A percentile compares a stretch with the other conserved stretches of the same genome.
These are phyloP conservation scores for Apteryx mantelli DNA, from an alignment of 2,113 vertebrate genomes.

Conservation along the genomic window DNA sequence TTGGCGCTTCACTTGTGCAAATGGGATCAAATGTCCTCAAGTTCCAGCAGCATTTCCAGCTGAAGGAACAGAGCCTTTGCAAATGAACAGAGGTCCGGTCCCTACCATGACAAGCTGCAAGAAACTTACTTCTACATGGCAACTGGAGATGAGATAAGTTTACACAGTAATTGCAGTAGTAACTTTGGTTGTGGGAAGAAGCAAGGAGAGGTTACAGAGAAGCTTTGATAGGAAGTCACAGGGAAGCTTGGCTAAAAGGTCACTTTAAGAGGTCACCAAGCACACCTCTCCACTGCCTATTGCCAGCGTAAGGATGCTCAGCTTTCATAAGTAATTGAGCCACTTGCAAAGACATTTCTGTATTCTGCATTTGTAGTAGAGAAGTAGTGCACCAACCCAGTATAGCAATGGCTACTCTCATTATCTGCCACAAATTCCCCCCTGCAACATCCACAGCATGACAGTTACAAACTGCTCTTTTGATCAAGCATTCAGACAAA, in stretches of 20 bases:
- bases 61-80: background rate
- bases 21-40: background rate
- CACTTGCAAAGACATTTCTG: background rate
- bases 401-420: background rate
- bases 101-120: background rate
- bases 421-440: background rate
- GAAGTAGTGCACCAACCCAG: background rate
- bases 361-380: background rate
- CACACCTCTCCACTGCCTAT: background rate
- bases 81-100: background rate
- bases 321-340: background rate
- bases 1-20: background rate
- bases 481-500: background rate
- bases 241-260: background rate
- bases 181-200: background rate
- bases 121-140: background rate
- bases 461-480: background rate
- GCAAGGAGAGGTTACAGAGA: background rate
- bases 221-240: background rate
- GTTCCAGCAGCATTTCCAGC: background rate
- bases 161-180: background rate
- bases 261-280: background rate
- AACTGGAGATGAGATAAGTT: no score
- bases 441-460: rapidly evolving
- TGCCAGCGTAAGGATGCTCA: background rate